Evolutionary conservation across 2,888 invertebrate species (phyloP), one percentile per base, ranked within the genome.

Genomic region (Cheilosia soror): DNA sequence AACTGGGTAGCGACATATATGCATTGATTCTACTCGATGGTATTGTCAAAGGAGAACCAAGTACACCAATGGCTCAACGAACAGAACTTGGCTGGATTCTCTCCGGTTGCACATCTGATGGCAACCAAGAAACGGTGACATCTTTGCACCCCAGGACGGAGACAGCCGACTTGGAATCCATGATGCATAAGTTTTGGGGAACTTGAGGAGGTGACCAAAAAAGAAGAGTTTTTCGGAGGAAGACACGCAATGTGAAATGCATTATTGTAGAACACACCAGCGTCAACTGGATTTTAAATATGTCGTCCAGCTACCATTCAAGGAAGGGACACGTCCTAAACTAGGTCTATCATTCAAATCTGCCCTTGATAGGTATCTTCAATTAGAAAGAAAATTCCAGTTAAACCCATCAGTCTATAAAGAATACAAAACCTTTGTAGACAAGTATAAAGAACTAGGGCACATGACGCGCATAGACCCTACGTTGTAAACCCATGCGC

Each of bases 381-480:
- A 66, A 29, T n/a, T 76, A 42, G 63, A 57, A 42, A 66, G 58
- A 60, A 51, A 55, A 13, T 58, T 75, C 37, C 13, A 57, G n/a
- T 13, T 40, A 4, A 60, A 66, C 29, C 13, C 60, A 11, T 37
- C 6, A 5, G 58, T 76, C 57, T n/a, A 75, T 15, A 13, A n/a
- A 13, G 65, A 75, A 11, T 75, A 65, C 20, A 37, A 7, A 13
- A 25, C 13, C 6, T 65, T 57, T 2, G 40, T 65, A 4, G 6
- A 65, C 4, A 37, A 58, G 9, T 65, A 65, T n/a, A 49, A 49
- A 7, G 25, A 49, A 27, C 40, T 40, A 9, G 66, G 57, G 4
- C 65, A 75, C 27, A 82, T 87, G 87, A 53, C 51, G 2, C 49
- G 62, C 20, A 13, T 63, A 42, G 15, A 29, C 9, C n/a, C 73